phyloP scores from a whole-genome alignment of 2,888 invertebrate species.

The Drosophila sordidula region DNA sequence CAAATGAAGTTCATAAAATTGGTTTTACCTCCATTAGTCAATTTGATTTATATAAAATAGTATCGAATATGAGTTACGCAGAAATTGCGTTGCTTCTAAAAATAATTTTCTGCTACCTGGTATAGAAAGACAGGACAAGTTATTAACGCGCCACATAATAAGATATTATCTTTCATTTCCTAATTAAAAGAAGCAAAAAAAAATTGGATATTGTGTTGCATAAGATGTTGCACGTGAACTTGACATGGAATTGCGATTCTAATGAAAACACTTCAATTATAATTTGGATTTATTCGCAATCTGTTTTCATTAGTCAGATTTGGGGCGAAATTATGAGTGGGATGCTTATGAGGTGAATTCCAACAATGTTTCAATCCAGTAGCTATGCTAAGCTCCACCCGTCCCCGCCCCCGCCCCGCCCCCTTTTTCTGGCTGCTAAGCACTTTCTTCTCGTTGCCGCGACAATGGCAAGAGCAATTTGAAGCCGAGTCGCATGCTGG shows the following conservation, averaged over 20 bases:
- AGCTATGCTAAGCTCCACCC: no score
- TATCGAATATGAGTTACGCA: neutral
- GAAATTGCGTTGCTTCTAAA: neutral
- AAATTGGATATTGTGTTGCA: neutral
- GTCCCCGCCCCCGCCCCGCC: no score
- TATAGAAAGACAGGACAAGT: no score
- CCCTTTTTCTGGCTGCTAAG: no score
- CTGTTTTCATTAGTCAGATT: no score
- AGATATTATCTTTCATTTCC: no score
- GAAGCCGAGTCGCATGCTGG: constrained; percentile 29
- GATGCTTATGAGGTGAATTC: no score
- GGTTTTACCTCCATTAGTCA: neutral
- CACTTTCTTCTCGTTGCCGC: neutral
- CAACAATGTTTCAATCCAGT: no score
- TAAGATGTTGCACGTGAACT: no score
- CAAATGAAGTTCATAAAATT: neutral
- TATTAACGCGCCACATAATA: no score
- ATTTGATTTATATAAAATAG: neutral
- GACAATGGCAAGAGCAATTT: constrained; percentile 9
- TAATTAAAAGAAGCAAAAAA: neutral
- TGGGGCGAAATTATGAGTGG: neutral
- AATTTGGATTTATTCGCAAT: neutral
- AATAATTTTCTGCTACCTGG: neutral
- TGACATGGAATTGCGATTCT: neutral
- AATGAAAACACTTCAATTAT: neutral